These are phyloP conservation scores for Podarcis muralis DNA, from an alignment of 2,113 vertebrate species.

Conservation along the genomic window DNA sequence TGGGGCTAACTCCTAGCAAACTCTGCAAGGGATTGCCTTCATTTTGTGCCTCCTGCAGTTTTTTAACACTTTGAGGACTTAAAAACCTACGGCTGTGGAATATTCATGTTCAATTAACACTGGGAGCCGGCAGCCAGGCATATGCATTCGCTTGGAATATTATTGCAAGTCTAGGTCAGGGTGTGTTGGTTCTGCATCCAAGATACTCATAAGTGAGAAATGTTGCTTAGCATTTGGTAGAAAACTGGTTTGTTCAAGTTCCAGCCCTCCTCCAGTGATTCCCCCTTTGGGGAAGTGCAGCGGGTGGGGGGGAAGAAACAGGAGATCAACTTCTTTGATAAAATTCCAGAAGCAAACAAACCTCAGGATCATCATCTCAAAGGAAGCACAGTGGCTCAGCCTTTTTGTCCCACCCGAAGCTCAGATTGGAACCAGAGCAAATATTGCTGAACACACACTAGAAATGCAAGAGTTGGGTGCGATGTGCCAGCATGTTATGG, in stretches of 20 bases:
- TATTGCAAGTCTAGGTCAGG: neutral
- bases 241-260: slow-evolving; percentile 17
- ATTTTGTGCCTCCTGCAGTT: neutral
- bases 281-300: neutral
- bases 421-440: neutral
- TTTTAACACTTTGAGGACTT: neutral
- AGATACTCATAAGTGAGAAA: neutral
- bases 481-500: neutral
- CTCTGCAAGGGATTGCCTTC: neutral
- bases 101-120: neutral
- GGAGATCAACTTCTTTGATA: slow-evolving; percentile 15
- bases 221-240: accelerated
- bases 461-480: neutral
- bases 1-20: too few species aligned
- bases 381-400: neutral
- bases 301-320: neutral
- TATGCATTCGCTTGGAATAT: neutral
- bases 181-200: neutral
- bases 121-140: neutral
- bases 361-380: neutral
- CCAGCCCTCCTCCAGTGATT: slow-evolving; percentile 30
- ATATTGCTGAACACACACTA: slow-evolving; percentile 24
- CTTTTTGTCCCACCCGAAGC: slow-evolving; percentile 9
- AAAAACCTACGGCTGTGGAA: neutral
- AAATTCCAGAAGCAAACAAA: slow-evolving; percentile 17